phyloP scores from a whole-genome alignment of 1,140 invertebrate species.

The Plodia interpunctella region DNA sequence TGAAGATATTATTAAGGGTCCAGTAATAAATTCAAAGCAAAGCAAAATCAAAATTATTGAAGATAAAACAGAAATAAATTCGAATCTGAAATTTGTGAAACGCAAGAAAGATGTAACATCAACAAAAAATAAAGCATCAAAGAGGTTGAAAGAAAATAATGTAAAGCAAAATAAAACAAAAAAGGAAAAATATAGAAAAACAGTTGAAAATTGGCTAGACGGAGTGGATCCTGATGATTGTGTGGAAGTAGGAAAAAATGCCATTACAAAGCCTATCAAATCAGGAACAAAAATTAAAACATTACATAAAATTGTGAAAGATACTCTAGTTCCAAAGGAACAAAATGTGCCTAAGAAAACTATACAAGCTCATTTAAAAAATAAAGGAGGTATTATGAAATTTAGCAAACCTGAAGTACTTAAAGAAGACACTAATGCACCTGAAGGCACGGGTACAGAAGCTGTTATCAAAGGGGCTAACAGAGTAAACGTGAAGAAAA shows the following conservation, averaged over 20 bases:
- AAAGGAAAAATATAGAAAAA: slow-evolving; percentile 50
- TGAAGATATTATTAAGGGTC: slow-evolving; percentile 13
- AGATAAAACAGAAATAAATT: neutral
- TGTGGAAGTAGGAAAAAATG: slow-evolving; percentile 9
- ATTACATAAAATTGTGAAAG: neutral
- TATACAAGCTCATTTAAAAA: slow-evolving; percentile 48
- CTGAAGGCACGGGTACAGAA: neutral
- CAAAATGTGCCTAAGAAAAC: slow-evolving; percentile 22
- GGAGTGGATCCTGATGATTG: slow-evolving; percentile 29
- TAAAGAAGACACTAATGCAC: neutral
- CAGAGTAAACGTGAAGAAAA: slow-evolving; percentile 26
- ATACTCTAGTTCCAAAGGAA: neutral
- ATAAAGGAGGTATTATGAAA: slow-evolving; percentile 58
- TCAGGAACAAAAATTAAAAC: neutral
- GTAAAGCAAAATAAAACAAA: slow-evolving; percentile 14
- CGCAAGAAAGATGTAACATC: slow-evolving; percentile 7
- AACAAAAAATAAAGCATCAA: slow-evolving; percentile 2
- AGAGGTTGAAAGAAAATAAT: slow-evolving; percentile 22
- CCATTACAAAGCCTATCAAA: neutral
- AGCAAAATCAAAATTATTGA: neutral
- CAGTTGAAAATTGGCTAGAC: slow-evolving; percentile 51
- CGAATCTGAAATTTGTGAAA: neutral
- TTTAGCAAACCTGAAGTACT: slow-evolving; percentile 38
- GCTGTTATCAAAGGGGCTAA: slow-evolving; percentile 15
- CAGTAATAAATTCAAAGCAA: slow-evolving; percentile 14